Evolutionary conservation across 2,888 invertebrate species (phyloP).

Genomic region (Smittia aterrima): DNA sequence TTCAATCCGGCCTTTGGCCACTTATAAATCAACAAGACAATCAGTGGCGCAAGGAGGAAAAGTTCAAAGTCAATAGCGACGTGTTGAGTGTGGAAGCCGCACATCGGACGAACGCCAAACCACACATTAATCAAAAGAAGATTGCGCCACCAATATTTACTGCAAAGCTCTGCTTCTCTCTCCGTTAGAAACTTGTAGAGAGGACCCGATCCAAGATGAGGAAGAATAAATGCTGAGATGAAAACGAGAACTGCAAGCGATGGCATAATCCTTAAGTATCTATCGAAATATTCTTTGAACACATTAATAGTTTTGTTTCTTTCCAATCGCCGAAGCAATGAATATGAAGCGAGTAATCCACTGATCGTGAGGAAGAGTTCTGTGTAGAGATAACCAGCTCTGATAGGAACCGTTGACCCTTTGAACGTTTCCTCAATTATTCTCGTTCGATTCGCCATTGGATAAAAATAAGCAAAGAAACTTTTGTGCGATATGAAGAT

Average conservation of each 20-base stretch:
- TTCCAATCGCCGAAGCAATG: constrained; percentile 60
- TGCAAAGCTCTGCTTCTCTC: constrained; percentile 66
- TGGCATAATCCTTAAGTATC: constrained; percentile 58
- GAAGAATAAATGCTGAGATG: constrained; percentile 66
- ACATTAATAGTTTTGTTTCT: constrained; percentile 58
- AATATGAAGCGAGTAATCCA: constrained; percentile 64
- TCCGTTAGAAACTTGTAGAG: constrained; percentile 61
- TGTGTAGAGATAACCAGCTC: constrained; percentile 68
- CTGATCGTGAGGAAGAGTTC: constrained; percentile 71
- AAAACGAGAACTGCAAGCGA: constrained; percentile 63
- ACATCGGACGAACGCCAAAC: constrained; percentile 68
- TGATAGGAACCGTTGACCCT: constrained; percentile 65
- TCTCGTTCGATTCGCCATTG: constrained; percentile 64
- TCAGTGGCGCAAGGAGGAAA: constrained; percentile 62
- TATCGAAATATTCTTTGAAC: constrained; percentile 58
- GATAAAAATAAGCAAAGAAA: constrained; percentile 67
- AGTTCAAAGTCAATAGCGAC: constrained; percentile 69
- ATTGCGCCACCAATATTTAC: constrained; percentile 69
- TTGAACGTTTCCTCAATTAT: constrained; percentile 63
- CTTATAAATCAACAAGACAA: constrained; percentile 61
- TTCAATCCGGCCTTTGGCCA: constrained; percentile 59
- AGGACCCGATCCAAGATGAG: constrained; percentile 63
- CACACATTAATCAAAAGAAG: constrained; percentile 70
- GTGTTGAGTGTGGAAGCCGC: constrained; percentile 55
- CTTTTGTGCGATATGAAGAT: constrained; percentile 66